These are phyloP conservation scores for Avahi laniger DNA, from an alignment of 2,797 vertebrate species.

Conservation along the genomic window DNA sequence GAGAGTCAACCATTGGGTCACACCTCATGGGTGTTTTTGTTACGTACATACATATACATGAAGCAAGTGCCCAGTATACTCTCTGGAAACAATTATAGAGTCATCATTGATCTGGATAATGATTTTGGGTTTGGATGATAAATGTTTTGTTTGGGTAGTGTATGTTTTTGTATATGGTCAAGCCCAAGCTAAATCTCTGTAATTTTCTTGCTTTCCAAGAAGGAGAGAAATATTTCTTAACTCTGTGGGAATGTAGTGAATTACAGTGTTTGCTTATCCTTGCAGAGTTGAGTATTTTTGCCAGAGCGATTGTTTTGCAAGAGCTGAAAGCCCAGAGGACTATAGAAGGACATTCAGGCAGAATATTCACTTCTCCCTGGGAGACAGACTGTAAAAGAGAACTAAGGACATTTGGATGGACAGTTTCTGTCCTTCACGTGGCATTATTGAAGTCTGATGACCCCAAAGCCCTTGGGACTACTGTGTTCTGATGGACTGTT, in stretches of 20 bases:
- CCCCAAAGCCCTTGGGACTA: background rate
- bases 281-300: background rate
- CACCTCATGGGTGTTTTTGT: background rate
- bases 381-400: background rate
- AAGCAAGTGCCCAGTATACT: background rate
- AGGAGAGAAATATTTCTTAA: background rate
- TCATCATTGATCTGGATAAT: background rate
- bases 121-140: background rate
- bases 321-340: background rate
- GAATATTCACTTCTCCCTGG: background rate
- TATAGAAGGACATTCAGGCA: background rate
- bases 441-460: background rate
- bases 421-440: background rate
- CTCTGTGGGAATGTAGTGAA: background rate
- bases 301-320: background rate
- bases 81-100: background rate
- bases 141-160: background rate
- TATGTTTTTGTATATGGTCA: background rate
- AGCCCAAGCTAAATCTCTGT: background rate
- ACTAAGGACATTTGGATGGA: fast-evolving
- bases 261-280: background rate
- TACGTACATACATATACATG: background rate
- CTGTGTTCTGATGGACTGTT: background rate
- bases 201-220: slow-evolving; percentile 1
- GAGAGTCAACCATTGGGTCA: background rate